These are phyloP conservation scores for Myrmecobius fasciatus DNA, from an alignment of 2,113 vertebrate genomes.

Conservation along the genomic window DNA sequence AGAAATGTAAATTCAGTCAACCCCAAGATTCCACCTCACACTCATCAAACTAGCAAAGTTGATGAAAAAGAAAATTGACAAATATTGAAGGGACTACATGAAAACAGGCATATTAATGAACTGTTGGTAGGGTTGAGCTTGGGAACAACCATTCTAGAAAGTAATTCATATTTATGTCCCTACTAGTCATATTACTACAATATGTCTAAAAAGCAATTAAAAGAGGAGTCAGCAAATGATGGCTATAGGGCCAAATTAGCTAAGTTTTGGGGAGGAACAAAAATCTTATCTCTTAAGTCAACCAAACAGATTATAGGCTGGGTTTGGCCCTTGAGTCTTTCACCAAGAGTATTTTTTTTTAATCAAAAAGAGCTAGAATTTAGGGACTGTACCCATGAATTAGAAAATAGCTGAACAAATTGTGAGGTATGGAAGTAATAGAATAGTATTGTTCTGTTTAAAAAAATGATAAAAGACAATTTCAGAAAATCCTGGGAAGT, in stretches of 20 bases:
- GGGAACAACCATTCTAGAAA: neutral
- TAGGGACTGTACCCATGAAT: neutral
- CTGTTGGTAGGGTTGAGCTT: neutral
- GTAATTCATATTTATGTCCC: neutral
- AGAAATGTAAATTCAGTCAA: neutral
- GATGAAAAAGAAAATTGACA: neutral
- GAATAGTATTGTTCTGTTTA: neutral
- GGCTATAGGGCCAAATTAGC: neutral
- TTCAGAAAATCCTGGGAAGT: neutral
- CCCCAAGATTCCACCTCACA: neutral
- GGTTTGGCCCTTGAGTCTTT: neutral
- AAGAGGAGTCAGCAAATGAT: neutral
- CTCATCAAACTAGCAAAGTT: neutral
- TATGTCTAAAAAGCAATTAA: neutral
- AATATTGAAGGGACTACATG: neutral
- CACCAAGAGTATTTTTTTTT: neutral
- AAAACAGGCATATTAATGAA: neutral
- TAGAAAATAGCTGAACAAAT: neutral
- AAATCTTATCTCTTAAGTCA: neutral
- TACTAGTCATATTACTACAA: neutral
- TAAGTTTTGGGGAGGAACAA: neutral
- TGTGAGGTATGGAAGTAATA: neutral
- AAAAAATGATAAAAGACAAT: neutral
- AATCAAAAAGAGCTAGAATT: neutral
- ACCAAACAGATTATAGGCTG: neutral